Evolutionary conservation across 2,888 invertebrate genomes (phyloP).

Genomic region (Geophilus truncorum): DNA sequence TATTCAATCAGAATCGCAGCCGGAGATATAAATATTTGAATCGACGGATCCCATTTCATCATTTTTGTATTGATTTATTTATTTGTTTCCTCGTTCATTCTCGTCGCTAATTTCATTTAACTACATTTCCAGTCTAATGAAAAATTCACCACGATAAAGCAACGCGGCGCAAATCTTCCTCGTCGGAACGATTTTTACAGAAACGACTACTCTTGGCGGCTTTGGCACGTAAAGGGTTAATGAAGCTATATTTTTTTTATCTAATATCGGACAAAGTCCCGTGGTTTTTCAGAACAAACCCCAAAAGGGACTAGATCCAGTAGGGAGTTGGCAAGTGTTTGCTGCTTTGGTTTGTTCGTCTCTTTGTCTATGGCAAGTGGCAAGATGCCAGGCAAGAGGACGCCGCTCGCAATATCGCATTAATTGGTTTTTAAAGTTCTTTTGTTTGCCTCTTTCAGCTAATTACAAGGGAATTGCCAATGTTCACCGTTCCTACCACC

Average conservation of each 20-base stretch:
- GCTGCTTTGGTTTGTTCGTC: not conserved
- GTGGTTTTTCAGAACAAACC: not conserved
- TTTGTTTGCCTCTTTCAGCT: conserved; percentile 24
- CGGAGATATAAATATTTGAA: not conserved
- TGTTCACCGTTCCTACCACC: conserved; percentile 20
- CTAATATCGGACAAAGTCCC: not conserved
- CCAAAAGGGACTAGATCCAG: not conserved
- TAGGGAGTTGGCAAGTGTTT: conserved; percentile 2
- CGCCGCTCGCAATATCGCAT: conserved; percentile 15
- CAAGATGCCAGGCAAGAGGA: conserved; percentile 15
- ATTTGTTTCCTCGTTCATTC: not conserved
- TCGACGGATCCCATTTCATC: not conserved
- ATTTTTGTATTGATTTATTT: not conserved
- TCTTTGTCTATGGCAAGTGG: not conserved
- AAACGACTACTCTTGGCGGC: not conserved
- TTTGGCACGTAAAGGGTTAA: not conserved
- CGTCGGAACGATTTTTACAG: not conserved
- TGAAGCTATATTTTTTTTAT: conserved; percentile 2
- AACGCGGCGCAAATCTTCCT: no score
- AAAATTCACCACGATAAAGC: no score
- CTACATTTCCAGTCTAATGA: not conserved
- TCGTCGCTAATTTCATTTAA: not conserved
- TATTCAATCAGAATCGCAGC: not conserved
- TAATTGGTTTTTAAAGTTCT: conserved; percentile 27
- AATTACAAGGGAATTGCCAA: conserved; percentile 24